Evolutionary conservation across 2,113 vertebrate genomes (phyloP).

Genomic region (Thryonomys swinderianus): DNA sequence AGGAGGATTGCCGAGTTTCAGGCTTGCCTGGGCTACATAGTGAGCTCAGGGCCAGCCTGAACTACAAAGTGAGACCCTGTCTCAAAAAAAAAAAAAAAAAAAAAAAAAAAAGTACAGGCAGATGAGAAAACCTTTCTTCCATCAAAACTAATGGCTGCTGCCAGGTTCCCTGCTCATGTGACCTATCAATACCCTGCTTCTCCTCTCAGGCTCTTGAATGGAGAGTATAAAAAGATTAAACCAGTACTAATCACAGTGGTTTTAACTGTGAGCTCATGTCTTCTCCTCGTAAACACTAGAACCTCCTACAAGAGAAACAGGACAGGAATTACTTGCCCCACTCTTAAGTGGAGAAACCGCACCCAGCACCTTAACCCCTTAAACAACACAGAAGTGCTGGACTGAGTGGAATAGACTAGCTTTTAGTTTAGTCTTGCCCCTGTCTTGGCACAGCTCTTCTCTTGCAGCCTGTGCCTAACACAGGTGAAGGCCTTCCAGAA

Average conservation of each 20-base stretch:
- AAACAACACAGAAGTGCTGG: neutral
- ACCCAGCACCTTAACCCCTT: neutral
- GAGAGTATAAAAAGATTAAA: slow-evolving; percentile 29
- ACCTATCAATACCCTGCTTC: neutral
- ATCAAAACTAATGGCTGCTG: neutral
- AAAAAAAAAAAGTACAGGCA: neutral
- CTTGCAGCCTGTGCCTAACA: neutral
- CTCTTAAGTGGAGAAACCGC: slow-evolving; percentile 45
- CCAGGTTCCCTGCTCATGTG: neutral
- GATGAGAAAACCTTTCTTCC: neutral
- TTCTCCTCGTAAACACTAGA: neutral
- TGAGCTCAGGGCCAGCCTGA: too few species aligned
- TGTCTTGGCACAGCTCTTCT: neutral
- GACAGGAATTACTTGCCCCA: slow-evolving; percentile 9
- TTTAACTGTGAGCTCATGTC: neutral
- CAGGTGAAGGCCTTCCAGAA: neutral
- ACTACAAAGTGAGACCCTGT: too few species aligned
- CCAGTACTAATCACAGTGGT: neutral
- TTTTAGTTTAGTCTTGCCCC: neutral
- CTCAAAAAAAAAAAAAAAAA: too few species aligned
- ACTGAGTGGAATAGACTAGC: neutral
- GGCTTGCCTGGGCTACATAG: too few species aligned
- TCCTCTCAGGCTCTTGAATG: neutral
- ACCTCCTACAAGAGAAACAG: neutral
- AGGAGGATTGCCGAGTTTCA: too few species aligned